Conservation (phyloP, 2,113 vertebrate genomes). For the Bubo bubo region DNA sequence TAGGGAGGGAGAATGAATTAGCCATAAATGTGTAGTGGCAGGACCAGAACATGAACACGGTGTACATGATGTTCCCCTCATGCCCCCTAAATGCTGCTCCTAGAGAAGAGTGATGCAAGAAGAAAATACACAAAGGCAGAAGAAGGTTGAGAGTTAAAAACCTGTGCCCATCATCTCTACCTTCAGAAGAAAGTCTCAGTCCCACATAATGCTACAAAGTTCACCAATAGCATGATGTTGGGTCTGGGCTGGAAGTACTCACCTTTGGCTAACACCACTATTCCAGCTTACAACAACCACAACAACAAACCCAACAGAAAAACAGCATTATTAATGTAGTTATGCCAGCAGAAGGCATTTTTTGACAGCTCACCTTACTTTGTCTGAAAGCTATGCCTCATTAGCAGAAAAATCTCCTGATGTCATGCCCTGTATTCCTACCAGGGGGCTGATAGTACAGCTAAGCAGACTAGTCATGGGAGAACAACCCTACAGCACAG, state of each 20-base stretch:
- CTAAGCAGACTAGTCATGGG: neutral
- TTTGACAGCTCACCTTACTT: neutral
- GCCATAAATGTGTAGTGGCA: neutral
- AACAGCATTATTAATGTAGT: neutral
- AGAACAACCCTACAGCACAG: neutral
- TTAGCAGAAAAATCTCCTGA: neutral
- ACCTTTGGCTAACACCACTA: neutral
- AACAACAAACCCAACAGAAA: neutral
- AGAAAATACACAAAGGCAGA: neutral
- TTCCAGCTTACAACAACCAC: neutral
- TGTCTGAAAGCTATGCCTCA: neutral
- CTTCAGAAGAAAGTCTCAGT: neutral
- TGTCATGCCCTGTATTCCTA: neutral
- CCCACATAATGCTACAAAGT: neutral
- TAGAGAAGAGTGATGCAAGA: accelerated
- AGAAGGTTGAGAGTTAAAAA: neutral
- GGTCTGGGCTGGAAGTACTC: neutral
- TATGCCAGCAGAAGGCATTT: neutral
- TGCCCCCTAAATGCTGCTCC: neutral
- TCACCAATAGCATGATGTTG: neutral
- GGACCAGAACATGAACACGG: neutral
- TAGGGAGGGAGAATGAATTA: neutral
- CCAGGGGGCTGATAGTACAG: neutral
- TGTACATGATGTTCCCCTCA: neutral
- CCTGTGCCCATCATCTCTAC: neutral